Evolutionary conservation across 92 coral and sea anemone genomes (phyloP), one percentile per base, ranked within the genome.

Genomic region (Zoanthus sociatus): DNA sequence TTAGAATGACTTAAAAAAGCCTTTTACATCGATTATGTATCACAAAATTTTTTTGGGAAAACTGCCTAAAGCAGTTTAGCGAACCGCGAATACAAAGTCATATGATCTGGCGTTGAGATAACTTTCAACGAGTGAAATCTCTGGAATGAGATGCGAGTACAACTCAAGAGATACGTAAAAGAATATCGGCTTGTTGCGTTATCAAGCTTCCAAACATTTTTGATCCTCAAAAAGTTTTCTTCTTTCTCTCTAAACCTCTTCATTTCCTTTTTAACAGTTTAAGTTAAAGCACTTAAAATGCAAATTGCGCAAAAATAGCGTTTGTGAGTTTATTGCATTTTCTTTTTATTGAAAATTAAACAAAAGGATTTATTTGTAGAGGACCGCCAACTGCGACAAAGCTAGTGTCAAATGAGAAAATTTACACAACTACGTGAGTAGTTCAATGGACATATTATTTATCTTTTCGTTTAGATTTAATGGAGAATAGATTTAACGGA

Each of bases 311-410:
- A 45, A 81, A 8, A 58, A 47, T 81, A 50, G 61, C 85, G 75
- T 66, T 81, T 81, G 60, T 64, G 56, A 37, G 47, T 81, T 45
- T 12, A 45, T 81, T 66, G 82, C 7, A 50, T 50, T 50, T 64
- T 33, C 64, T 79, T 42, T 63, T 44, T 79, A 66, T 81, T 64
- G 75, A 78, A 68, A 45, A 66, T 46, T 14, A 64, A 81, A 64
- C 85, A 81, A 81, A 81, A 21, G 85, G 9, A 21, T 81, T 81
- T 81, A 61, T 66, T 81, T 81, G 46, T 26, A 37, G 63, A 81
- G 8, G 75, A 66, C 85, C 85, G 76, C 75, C 76, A 30, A 67
- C 74, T 81, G 85, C 6, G 85, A 4, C 37, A 63, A 45, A 81
- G 66, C 47, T 74, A 66, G 85, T 63, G 74, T 66, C 75, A 21